These are phyloP conservation scores for Brienomyrus longianalis DNA, from an alignment of 2,113 vertebrate genomes.

Conservation along the genomic window DNA sequence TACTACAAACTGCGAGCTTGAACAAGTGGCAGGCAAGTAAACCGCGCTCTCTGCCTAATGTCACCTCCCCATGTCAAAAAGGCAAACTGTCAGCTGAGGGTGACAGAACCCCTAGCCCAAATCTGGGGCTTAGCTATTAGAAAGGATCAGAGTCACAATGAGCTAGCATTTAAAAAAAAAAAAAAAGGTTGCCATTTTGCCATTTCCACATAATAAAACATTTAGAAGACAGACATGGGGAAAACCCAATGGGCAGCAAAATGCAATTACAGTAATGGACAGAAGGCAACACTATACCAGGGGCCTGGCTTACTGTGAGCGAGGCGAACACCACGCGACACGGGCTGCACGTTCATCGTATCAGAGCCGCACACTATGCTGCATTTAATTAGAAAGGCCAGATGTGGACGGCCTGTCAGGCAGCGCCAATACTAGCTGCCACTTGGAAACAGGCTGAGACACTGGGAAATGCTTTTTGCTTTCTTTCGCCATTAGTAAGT, in stretches of 20 bases:
- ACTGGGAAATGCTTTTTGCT: neutral
- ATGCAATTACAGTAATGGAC: constrained; percentile 69
- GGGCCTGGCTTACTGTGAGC: constrained; percentile 47
- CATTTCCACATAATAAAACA: constrained; percentile 62
- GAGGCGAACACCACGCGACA: constrained; percentile 52
- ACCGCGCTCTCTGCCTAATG: neutral
- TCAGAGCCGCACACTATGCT: constrained; percentile 19
- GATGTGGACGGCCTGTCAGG: neutral
- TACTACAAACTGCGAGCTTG: neutral
- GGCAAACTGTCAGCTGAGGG: neutral
- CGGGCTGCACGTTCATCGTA: constrained; percentile 42
- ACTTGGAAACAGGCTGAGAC: neutral
- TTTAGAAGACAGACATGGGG: constrained; percentile 58
- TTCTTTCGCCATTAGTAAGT: neutral
- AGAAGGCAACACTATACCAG: constrained; percentile 63
- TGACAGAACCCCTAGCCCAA: neutral
- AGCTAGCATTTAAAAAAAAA: neutral
- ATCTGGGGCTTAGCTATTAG: neutral
- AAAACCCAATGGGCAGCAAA: constrained; percentile 57
- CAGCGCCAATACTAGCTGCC: no score
- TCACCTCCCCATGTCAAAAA: neutral
- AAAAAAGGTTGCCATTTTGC: constrained; percentile 1
- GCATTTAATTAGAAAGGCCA: neutral
- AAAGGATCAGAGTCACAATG: neutral
- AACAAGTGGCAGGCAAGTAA: neutral